These are phyloP conservation scores for Cephonodes hylas DNA, from an alignment of 2,888 invertebrate genomes.

Conservation along the genomic window DNA sequence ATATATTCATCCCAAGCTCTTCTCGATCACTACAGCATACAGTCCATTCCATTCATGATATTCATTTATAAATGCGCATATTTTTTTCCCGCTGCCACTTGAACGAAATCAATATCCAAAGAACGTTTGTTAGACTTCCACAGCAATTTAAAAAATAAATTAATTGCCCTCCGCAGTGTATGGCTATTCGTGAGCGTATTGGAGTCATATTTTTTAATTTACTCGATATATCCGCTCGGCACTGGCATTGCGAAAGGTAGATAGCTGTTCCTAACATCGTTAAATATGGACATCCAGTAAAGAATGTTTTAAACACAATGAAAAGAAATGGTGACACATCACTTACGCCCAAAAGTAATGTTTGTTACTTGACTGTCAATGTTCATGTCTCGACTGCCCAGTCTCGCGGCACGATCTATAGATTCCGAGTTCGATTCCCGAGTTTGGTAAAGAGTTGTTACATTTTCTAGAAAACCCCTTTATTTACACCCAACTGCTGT, in stretches of 20 bases:
- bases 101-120: not conserved
- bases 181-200: not conserved
- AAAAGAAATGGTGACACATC: too few species aligned
- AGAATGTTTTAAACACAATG: not conserved
- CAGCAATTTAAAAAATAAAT: constrained; percentile 1
- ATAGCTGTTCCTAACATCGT: constrained; percentile 17
- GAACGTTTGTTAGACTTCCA: not conserved
- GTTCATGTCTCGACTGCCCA: too few species aligned
- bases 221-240: constrained; percentile 27
- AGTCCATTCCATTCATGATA: not conserved
- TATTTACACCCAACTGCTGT: too few species aligned
- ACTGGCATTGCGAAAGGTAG: constrained; percentile 23
- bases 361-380: too few species aligned
- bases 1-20: not conserved
- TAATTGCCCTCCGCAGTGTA: not conserved
- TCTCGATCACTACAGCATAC: not conserved
- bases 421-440: too few species aligned
- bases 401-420: too few species aligned
- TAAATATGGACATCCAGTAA: constrained; percentile 6
- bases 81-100: not conserved
- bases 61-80: not conserved
- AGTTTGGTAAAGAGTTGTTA: too few species aligned
- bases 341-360: too few species aligned
- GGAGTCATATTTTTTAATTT: constrained; percentile 26
- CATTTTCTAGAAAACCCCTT: too few species aligned